Conservation (phyloP, 2,113 vertebrate genomes). For the Pitta sordida region DNA sequence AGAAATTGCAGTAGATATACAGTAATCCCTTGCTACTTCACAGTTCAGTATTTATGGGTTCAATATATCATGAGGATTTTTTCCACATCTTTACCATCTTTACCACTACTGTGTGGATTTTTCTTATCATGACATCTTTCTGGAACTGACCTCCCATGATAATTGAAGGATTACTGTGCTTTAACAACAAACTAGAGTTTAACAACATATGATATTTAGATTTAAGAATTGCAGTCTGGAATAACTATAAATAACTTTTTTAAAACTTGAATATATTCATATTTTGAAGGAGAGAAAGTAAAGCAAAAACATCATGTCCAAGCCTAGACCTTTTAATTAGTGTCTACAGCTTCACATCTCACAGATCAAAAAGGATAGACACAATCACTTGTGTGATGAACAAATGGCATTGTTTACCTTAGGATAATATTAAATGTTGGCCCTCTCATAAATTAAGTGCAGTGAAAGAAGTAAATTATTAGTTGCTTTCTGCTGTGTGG, state of each 20-base stretch:
- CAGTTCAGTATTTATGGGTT: too few relatives aligned
- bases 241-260: neutral
- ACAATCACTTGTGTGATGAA: neutral
- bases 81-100: too few relatives aligned
- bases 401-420: neutral
- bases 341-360: neutral
- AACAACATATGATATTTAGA: neutral
- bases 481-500: neutral
- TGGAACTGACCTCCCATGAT: too few relatives aligned
- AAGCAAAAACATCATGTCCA: neutral
- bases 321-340: neutral
- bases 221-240: neutral
- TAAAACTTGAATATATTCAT: fast-evolving
- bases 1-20: neutral
- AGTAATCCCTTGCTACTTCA: too few relatives aligned
- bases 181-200: too few relatives aligned
- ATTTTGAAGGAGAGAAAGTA: neutral
- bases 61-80: too few relatives aligned
- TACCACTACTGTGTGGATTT: too few relatives aligned
- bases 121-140: too few relatives aligned
- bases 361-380: neutral
- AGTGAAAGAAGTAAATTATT: neutral
- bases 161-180: too few relatives aligned
- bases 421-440: neutral
- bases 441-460: neutral